Evolutionary conservation across 2,888 invertebrate genomes (phyloP).

Genomic region (Drosophila maculinotata): DNA sequence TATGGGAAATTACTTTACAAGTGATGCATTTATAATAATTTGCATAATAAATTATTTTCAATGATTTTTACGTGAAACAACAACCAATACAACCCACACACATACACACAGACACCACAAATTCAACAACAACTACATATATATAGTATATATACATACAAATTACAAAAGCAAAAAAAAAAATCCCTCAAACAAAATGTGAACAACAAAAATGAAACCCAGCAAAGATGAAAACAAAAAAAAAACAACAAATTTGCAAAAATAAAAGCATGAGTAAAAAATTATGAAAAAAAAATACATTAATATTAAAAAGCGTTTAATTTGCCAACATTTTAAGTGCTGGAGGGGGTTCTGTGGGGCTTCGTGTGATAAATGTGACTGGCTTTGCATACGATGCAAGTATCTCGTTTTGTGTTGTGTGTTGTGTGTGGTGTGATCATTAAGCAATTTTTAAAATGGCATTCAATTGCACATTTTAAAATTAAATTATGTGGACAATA

Average conservation of each 20-base stretch:
- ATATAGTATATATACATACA: slow-evolving; percentile 40
- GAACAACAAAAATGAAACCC: slow-evolving; percentile 52
- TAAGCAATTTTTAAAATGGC: slow-evolving; percentile 69
- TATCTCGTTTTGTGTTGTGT: slow-evolving; percentile 30
- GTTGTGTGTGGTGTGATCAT: slow-evolving; percentile 59
- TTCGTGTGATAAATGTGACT: slow-evolving; percentile 55
- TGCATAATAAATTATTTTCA: slow-evolving; percentile 77
- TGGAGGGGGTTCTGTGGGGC: neutral
- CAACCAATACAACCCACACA: slow-evolving; percentile 28
- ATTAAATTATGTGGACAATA: slow-evolving; percentile 69
- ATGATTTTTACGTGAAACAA: slow-evolving; percentile 63
- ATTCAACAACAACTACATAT: slow-evolving; percentile 20
- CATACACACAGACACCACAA: slow-evolving; percentile 19
- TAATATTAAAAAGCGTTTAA: slow-evolving; percentile 78
- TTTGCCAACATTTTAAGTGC: slow-evolving; percentile 66
- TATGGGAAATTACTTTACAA: slow-evolving; percentile 72
- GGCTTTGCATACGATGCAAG: slow-evolving; percentile 50
- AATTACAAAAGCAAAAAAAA: slow-evolving; percentile 49
- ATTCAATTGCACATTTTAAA: slow-evolving; percentile 70
- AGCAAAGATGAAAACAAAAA: slow-evolving; percentile 46
- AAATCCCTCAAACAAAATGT: slow-evolving; percentile 67
- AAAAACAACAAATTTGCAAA: slow-evolving; percentile 62
- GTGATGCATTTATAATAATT: slow-evolving; percentile 77
- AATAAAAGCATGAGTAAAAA: slow-evolving; percentile 60
- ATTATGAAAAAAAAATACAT: slow-evolving; percentile 67